Conservation (phyloP, 2,888 invertebrate species). For the Aphidius colemani region DNA sequence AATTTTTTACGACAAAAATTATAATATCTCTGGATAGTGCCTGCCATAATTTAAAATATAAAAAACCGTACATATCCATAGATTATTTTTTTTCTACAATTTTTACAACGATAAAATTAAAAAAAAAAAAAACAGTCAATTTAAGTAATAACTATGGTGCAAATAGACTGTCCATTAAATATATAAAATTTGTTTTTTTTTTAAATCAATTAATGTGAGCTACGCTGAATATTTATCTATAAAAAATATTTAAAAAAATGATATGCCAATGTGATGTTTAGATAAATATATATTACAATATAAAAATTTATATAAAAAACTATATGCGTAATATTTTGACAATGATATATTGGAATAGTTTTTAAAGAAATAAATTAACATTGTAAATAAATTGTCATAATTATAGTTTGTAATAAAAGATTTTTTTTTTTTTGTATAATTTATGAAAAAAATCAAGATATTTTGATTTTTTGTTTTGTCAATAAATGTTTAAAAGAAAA, state of each 20-base stretch:
- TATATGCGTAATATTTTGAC: slow-evolving; percentile 17
- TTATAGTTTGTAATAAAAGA: slow-evolving; percentile 5
- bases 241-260: slow-evolving; percentile 34
- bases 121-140: slow-evolving; percentile 19
- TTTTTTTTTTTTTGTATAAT: slow-evolving; percentile 3
- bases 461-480: background rate
- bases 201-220: slow-evolving; percentile 30
- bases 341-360: slow-evolving; percentile 13
- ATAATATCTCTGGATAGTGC: background rate
- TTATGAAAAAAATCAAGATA: background rate
- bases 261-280: slow-evolving; percentile 56
- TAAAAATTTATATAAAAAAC: slow-evolving; percentile 16
- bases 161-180: no score
- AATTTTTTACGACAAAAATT: no score
- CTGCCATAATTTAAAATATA: background rate
- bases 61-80: background rate
- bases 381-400: background rate
- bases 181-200: slow-evolving; percentile 35
- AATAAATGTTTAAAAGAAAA: background rate
- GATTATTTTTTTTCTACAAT: background rate
- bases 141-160: no score
- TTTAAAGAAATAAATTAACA: slow-evolving; percentile 13
- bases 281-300: slow-evolving; percentile 33
- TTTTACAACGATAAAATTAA: background rate
- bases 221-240: no score